Conservation (phyloP, 1,140 invertebrate species). For the Atta texana region DNA sequence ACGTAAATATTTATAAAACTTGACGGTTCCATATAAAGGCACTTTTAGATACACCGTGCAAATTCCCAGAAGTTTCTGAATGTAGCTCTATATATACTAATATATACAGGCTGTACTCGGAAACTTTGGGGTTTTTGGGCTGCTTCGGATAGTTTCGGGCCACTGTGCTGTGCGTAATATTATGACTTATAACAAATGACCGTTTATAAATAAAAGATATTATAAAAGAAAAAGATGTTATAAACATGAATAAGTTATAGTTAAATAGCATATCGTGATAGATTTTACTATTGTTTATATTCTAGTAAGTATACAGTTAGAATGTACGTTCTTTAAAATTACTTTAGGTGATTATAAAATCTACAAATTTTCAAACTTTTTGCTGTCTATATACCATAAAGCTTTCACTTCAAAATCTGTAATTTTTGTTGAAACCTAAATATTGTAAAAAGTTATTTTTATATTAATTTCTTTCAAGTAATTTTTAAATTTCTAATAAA, state of each 20-base stretch:
- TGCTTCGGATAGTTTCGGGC: too few relatives aligned
- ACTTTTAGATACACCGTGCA: too few relatives aligned
- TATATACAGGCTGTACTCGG: too few relatives aligned
- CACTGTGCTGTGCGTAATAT: background rate
- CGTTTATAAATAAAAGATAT: background rate
- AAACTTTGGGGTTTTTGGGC: too few relatives aligned
- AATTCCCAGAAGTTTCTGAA: too few relatives aligned
- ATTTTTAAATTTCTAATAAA: background rate
- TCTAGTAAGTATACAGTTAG: too few relatives aligned
- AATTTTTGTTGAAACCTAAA: background rate
- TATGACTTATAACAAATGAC: background rate
- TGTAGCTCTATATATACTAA: too few relatives aligned
- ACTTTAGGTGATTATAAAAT: background rate
- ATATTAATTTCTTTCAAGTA: background rate
- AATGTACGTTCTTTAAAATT: slow-evolving; percentile 1
- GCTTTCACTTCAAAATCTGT: background rate
- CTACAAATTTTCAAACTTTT: background rate
- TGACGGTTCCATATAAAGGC: too few relatives aligned
- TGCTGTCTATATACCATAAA: background rate
- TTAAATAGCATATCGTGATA: background rate
- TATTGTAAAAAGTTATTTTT: background rate
- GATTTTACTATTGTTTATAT: background rate
- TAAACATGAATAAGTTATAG: background rate
- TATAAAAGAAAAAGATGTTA: background rate
- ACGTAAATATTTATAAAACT: too few relatives aligned